Conservation (phyloP, 2,888 invertebrate genomes). For the Phortica magna region DNA sequence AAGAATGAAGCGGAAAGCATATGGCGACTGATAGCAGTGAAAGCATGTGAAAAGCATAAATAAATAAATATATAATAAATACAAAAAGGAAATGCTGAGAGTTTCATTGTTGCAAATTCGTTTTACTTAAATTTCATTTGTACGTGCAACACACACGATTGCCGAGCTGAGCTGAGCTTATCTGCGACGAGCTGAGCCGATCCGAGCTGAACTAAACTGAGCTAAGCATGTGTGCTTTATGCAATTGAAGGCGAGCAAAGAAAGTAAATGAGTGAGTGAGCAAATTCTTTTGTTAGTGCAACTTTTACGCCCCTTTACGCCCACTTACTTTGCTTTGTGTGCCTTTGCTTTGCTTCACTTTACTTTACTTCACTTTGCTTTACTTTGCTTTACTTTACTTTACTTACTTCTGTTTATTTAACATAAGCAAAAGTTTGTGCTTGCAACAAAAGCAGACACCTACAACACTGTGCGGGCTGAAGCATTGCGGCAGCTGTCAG, state of each 20-base stretch:
- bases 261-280: neutral
- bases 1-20: neutral
- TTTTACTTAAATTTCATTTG: slow-evolving; percentile 60
- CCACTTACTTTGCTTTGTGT: too few relatives aligned
- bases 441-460: slow-evolving; percentile 11
- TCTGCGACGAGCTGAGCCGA: too few relatives aligned
- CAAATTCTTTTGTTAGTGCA: neutral
- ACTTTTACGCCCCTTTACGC: too few relatives aligned
- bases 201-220: too few relatives aligned
- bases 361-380: too few relatives aligned
- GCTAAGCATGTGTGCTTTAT: too few relatives aligned
- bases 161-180: too few relatives aligned
- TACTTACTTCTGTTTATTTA: slow-evolving; percentile 17
- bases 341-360: too few relatives aligned
- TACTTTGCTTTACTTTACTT: neutral
- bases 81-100: slow-evolving; percentile 41
- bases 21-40: neutral
- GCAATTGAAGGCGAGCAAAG: neutral
- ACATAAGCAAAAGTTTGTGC: slow-evolving; percentile 24
- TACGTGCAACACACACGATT: slow-evolving; percentile 16
- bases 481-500: too few relatives aligned
- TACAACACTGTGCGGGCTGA: neutral
- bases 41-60: neutral
- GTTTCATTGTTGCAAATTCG: slow-evolving; percentile 60
- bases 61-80: neutral